phyloP scores from a whole-genome alignment of 2,888 invertebrate species.

The Xestia ashworthii region DNA sequence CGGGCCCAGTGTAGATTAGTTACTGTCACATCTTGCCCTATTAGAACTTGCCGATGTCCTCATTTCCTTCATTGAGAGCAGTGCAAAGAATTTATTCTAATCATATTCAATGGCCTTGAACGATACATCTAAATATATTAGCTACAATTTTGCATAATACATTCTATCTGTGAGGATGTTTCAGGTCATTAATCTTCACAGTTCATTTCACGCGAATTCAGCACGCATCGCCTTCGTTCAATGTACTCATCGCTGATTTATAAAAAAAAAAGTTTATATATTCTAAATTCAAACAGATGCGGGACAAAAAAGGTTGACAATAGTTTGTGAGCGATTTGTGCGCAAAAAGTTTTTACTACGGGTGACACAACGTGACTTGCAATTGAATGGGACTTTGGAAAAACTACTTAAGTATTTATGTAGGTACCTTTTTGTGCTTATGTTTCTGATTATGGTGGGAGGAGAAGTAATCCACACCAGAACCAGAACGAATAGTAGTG shows the following conservation, averaged over 20 bases:
- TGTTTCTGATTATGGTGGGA: neutral
- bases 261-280: constrained; percentile 16
- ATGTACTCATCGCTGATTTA: constrained; percentile 18
- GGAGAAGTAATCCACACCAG: neutral
- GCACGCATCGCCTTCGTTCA: constrained; percentile 18
- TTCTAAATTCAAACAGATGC: constrained; percentile 12
- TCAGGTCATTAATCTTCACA: constrained; percentile 45
- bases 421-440: neutral
- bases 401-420: constrained; percentile 11
- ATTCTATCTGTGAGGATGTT: constrained; percentile 9
- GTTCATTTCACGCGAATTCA: constrained; percentile 33
- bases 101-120: constrained; percentile 12
- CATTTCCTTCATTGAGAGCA: neutral
- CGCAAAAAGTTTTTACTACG: constrained; percentile 31
- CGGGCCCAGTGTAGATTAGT: neutral
- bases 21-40: neutral
- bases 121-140: neutral
- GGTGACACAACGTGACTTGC: constrained; percentile 37
- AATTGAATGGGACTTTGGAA: constrained; percentile 27
- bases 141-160: neutral
- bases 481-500: neutral
- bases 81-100: neutral
- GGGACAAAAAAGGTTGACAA: constrained; percentile 31
- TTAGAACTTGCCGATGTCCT: neutral
- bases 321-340: constrained; percentile 13